Conservation (phyloP, 1,140 invertebrate species). For the Drosophila pseudoananassae region DNA sequence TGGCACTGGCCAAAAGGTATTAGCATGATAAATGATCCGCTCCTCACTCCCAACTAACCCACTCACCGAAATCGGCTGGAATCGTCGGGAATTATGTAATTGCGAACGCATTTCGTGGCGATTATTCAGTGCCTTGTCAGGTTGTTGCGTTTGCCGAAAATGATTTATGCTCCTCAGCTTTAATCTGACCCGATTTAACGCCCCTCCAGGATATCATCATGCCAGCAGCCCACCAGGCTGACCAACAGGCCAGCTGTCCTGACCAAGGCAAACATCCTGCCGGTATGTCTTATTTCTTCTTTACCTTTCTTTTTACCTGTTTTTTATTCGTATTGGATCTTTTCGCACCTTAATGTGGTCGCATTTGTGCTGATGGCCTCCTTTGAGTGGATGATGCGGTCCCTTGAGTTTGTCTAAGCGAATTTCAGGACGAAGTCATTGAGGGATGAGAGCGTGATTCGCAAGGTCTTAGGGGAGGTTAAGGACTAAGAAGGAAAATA, state of each 20-base stretch:
- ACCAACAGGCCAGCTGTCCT: slow-evolving; percentile 26
- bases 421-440: slow-evolving; percentile 8
- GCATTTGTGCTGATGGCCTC: slow-evolving; percentile 59
- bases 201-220: slow-evolving; percentile 22
- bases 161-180: slow-evolving; percentile 30
- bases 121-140: slow-evolving; percentile 52
- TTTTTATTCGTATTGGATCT: slow-evolving; percentile 25
- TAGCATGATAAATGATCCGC: slow-evolving; percentile 73
- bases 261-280: slow-evolving; percentile 20
- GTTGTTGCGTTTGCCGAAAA: slow-evolving; percentile 32
- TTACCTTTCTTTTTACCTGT: neutral
- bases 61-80: slow-evolving; percentile 38
- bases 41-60: slow-evolving; percentile 40
- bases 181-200: slow-evolving; percentile 48
- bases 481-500: neutral
- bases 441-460: slow-evolving; percentile 22
- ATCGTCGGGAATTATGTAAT: slow-evolving; percentile 63
- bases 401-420: slow-evolving; percentile 22
- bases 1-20: slow-evolving; percentile 57
- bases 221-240: neutral
- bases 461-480: neutral
- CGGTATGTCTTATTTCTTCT: neutral
- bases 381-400: slow-evolving; percentile 36
- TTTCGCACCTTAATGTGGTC: slow-evolving; percentile 68
- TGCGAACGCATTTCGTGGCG: slow-evolving; percentile 31